phyloP scores from a whole-genome alignment of 2,113 vertebrate genomes.

The Gila orcuttii region DNA sequence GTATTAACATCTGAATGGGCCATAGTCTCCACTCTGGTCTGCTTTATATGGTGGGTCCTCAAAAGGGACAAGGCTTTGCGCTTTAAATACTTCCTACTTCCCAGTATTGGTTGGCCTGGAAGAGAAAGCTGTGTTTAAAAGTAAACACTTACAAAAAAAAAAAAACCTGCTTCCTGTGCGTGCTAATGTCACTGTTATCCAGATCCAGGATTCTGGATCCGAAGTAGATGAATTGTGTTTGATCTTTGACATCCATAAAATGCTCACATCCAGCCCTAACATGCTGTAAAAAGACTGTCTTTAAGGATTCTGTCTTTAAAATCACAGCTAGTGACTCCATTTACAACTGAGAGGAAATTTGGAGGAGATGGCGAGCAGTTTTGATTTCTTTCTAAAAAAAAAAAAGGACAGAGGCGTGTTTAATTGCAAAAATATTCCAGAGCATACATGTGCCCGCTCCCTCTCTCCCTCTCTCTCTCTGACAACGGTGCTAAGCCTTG shows the following conservation, averaged over 20 bases:
- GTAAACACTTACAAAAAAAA: conserved; percentile 49
- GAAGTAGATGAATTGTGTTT: conserved; percentile 14
- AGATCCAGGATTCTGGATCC: background rate
- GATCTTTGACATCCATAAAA: conserved; percentile 32
- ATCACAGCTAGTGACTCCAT: conserved; percentile 7
- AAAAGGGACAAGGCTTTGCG: conserved; percentile 77
- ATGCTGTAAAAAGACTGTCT: background rate
- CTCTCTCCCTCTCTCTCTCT: background rate
- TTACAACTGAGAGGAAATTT: background rate
- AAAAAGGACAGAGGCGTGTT: background rate
- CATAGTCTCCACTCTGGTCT: conserved; percentile 83
- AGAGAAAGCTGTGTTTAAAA: conserved; percentile 49
- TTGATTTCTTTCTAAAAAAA: background rate
- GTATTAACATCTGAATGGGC: conserved; percentile 96
- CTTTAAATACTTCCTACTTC: conserved; percentile 87
- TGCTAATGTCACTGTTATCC: conserved; percentile 20
- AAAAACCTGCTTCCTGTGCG: background rate
- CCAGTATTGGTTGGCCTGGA: conserved; percentile 51
- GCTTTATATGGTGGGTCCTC: conserved; percentile 85
- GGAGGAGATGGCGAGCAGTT: background rate
- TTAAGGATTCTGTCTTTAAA: conserved; percentile 23
- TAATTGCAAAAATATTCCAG: background rate
- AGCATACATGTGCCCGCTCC: background rate
- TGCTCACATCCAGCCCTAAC: conserved; percentile 16
- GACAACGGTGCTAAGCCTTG: conserved; percentile 23